These are phyloP conservation scores for Drosophila pseudoananassae DNA, from an alignment of 1,140 invertebrate genomes.

Conservation along the genomic window DNA sequence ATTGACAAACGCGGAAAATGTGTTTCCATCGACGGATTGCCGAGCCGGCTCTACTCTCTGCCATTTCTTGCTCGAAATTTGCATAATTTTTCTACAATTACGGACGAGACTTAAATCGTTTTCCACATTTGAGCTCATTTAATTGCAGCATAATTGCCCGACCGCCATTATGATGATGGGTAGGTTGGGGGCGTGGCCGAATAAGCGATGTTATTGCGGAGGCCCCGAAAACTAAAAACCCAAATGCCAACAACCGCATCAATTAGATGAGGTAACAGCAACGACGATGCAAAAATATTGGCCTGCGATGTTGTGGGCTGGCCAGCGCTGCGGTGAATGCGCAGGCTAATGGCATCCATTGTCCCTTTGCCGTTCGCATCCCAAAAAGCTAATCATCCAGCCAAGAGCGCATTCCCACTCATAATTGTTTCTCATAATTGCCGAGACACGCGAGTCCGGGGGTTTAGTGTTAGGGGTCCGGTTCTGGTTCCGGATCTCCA, in stretches of 20 bases:
- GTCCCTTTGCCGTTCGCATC: conserved; percentile 37
- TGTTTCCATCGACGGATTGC: conserved; percentile 5
- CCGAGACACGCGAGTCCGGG: conserved; percentile 23
- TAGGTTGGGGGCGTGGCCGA: background rate
- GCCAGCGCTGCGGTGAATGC: conserved; percentile 24
- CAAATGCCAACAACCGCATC: conserved; percentile 57
- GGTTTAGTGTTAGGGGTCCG: conserved; percentile 3
- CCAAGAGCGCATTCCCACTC: conserved; percentile 52
- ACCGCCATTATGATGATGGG: conserved; percentile 42
- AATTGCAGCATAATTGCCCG: conserved; percentile 70
- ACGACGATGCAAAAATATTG: conserved; percentile 45
- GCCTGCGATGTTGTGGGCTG: conserved; percentile 36
- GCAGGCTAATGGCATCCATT: conserved; percentile 62
- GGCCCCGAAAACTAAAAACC: conserved; percentile 37
- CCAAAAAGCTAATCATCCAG: conserved; percentile 78
- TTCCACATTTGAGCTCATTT: conserved; percentile 59
- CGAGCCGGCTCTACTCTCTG: conserved; percentile 7
- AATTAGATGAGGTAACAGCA: conserved; percentile 59
- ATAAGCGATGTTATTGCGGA: conserved; percentile 22
- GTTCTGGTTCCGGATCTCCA: conserved; percentile 7
- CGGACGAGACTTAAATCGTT: conserved; percentile 34
- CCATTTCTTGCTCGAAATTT: conserved; percentile 41
- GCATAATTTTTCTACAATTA: conserved; percentile 62
- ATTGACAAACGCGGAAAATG: conserved; percentile 59
- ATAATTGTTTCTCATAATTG: conserved; percentile 75